Percentiles rank a stretch among this genome's conserved stretches.
These are phyloP conservation scores for Drosophila arizonae DNA, from an alignment of 1,140 invertebrate species.

Conservation along the genomic window DNA sequence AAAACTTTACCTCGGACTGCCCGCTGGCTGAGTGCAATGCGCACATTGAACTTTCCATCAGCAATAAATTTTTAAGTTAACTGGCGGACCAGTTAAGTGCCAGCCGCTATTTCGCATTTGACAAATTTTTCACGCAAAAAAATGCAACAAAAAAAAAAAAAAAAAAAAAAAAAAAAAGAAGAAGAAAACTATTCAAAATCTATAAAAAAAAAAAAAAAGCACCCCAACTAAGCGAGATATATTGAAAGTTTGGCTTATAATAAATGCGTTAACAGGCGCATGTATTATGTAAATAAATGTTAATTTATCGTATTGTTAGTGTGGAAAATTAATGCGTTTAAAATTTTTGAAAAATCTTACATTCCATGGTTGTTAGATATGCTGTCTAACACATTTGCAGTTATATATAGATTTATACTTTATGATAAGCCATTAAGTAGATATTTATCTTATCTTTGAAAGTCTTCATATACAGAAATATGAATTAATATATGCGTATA, in stretches of 20 bases:
- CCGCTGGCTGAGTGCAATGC: conserved; percentile 39
- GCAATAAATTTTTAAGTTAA: conserved; percentile 62
- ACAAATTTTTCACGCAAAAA: conserved; percentile 53
- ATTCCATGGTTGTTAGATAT: too few relatives aligned
- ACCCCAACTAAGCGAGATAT: background rate
- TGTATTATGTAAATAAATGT: too few relatives aligned
- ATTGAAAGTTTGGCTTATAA: background rate
- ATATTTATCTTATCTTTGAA: too few relatives aligned
- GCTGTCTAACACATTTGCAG: too few relatives aligned
- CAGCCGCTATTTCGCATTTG: conserved; percentile 67
- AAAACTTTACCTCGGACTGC: conserved; percentile 39
- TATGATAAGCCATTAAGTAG: too few relatives aligned
- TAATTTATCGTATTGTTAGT: background rate
- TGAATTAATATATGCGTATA: too few relatives aligned
- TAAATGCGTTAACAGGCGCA: too few relatives aligned
- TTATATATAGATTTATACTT: too few relatives aligned
- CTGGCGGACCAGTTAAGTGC: conserved; percentile 62
- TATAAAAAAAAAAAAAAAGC: background rate
- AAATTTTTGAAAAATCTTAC: too few relatives aligned
- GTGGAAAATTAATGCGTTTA: too few relatives aligned
- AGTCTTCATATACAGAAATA: too few relatives aligned
- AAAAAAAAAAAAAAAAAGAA: too few relatives aligned
- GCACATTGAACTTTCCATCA: conserved; percentile 67
- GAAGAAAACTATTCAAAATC: background rate
- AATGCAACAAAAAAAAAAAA: background rate